Evolutionary conservation across 2,113 vertebrate genomes (phyloP), one percentile per base, ranked within the genome.

Genomic region (Dasypus novemcinctus): DNA sequence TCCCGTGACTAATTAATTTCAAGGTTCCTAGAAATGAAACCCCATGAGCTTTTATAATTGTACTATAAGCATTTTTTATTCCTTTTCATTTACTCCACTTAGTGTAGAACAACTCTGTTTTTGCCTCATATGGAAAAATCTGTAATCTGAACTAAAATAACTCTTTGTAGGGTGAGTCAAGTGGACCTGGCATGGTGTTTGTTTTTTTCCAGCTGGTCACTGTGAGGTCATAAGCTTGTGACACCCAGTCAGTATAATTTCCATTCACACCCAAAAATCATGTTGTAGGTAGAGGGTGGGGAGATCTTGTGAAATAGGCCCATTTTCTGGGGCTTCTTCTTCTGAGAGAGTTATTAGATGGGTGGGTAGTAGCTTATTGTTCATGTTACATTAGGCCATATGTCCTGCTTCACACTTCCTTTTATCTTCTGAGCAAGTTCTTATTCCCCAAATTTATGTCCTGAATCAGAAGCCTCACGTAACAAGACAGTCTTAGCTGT

Each of bases 1-100:
- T 15, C 21, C 52, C 75, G 57, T 79, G 33, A 68, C 87, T 85
- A 68, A 57, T 82, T 90, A n/a, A 59, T 76, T 71, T 94, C 33
- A 86, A 41, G 2, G 17, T 92, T 92, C 68, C 74, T 90, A 85
- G 41, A 97, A 85, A 59, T 96, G 90, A 92, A 91, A 85, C 54
- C 52, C 54, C 52, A 12, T 83, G 21, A 87, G 63, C 21, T 85
- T 94, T 94, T 92, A 46, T 54, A 83, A 87, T 54, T 59, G 31
- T 81, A 71, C 46, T 81, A 80, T 0, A 87, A 81, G 54, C 68
- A 81, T 78, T 94, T n/a, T 82, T 54, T 72, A 63, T 87, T 92
- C 81, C 79, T 94, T 92, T 85, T 88, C 78, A 79, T 33, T n/a
- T 33, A 54, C 82, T 52, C 14, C 78, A 3, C 76, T 81, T 93